Conservation (phyloP, 2,888 invertebrate genomes). For the Caenorhabditis drosophilae region DNA sequence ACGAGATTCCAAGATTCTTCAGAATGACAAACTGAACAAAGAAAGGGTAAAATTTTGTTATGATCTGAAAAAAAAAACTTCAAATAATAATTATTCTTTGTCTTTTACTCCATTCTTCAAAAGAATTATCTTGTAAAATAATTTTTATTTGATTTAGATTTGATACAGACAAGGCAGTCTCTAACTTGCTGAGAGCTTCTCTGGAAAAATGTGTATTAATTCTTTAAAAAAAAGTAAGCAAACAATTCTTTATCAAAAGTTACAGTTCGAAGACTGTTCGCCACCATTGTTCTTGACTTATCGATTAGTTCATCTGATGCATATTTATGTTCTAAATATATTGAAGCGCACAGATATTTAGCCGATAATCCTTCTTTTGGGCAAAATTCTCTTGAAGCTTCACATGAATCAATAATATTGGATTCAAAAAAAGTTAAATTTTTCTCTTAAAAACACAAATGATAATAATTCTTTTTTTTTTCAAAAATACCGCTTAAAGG, state of each 20-base stretch:
- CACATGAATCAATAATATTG: conserved; percentile 23
- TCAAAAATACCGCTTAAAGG: neutral
- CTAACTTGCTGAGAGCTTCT: conserved; percentile 2
- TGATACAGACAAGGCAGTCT: conserved; percentile 2
- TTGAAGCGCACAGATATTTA: conserved; percentile 7
- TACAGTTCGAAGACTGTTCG: neutral
- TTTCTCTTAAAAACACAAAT: neutral
- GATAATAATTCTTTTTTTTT: neutral
- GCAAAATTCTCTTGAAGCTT: conserved; percentile 14
- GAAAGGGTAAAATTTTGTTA: conserved; percentile 14
- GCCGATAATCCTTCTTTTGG: conserved; percentile 10
- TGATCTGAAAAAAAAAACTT: conserved; percentile 10
- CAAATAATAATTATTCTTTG: neutral
- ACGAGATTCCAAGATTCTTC: conserved; percentile 2
- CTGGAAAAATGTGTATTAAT: neutral
- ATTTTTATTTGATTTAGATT: conserved; percentile 9
- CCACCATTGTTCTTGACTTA: conserved; percentile 6
- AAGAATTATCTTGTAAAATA: conserved; percentile 6
- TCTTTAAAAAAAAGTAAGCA: neutral
- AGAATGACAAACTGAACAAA: conserved; percentile 14
- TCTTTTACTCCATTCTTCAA: conserved; percentile 4
- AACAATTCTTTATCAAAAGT: neutral
- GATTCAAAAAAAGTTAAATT: conserved; percentile 4
- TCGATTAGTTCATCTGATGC: conserved; percentile 11
- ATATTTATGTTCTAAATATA: conserved; percentile 6